phyloP scores from a whole-genome alignment of 2,888 invertebrate species.

The Lutraria lutraria region DNA sequence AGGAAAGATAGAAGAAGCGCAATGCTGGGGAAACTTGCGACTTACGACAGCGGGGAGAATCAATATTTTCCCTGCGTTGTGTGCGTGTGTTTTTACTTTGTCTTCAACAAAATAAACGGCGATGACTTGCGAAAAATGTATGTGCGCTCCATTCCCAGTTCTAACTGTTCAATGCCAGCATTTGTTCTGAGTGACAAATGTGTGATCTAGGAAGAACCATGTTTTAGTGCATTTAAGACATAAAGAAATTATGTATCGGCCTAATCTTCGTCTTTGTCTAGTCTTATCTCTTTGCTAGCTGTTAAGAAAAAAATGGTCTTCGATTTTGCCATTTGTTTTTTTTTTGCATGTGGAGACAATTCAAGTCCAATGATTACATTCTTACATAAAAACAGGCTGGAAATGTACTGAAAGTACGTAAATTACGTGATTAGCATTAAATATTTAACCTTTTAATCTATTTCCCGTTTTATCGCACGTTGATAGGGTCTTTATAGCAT shows the following conservation, averaged over 20 bases:
- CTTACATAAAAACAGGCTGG: neutral
- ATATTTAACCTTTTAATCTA: constrained; percentile 17
- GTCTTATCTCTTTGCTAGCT: too few species aligned
- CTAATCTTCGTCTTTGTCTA: too few species aligned
- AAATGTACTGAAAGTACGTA: constrained; percentile 7
- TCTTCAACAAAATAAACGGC: neutral
- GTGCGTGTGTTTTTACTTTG: neutral
- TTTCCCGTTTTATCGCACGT: neutral
- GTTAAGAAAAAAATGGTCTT: too few species aligned
- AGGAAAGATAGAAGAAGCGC: constrained; percentile 18
- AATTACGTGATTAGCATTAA: neutral
- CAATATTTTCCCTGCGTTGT: neutral
- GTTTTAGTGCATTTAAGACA: too few species aligned
- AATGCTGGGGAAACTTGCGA: constrained; percentile 1
- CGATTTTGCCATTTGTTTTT: too few species aligned
- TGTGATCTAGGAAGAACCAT: too few species aligned
- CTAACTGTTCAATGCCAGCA: too few species aligned
- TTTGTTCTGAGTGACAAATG: too few species aligned
- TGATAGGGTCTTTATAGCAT: neutral
- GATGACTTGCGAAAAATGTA: constrained; percentile 12
- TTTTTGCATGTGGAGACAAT: neutral
- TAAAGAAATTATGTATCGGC: too few species aligned
- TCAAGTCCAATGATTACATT: neutral
- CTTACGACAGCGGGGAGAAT: constrained; percentile 8
- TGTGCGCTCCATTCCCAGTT: neutral